Percentiles rank a stretch among this genome's conserved stretches.
Conservation (phyloP, 2,797 vertebrate species). For the Harpagifer antarcticus region DNA sequence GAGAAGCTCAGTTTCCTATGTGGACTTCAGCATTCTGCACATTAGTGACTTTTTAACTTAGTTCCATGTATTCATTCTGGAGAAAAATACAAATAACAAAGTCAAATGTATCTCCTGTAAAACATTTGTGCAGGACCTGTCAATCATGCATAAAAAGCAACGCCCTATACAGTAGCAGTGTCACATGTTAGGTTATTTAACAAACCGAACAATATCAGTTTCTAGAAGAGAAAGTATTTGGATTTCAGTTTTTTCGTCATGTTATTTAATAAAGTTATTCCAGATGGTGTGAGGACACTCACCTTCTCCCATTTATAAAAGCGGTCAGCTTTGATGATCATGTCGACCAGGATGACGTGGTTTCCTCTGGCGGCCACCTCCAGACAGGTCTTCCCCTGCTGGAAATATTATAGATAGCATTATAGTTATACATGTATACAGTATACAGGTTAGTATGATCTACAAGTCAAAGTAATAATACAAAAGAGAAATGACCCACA, state of each 20-base stretch:
- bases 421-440: too few relatives aligned
- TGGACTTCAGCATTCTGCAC: too few relatives aligned
- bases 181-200: background rate
- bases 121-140: background rate
- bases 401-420: conserved; percentile 26
- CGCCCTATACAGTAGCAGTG: background rate
- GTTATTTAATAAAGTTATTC: background rate
- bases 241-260: background rate
- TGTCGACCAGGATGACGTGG: conserved; percentile 90
- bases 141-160: background rate
- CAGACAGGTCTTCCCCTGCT: conserved; percentile 92
- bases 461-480: background rate
- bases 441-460: too few relatives aligned
- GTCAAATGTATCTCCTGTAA: too few relatives aligned
- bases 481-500: background rate
- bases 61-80: too few relatives aligned
- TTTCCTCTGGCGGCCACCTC: conserved; percentile 91
- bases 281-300: conserved; percentile 16
- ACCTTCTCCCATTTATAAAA: conserved; percentile 93
- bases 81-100: background rate
- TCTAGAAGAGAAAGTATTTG: background rate
- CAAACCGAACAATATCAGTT: background rate
- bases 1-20: too few relatives aligned
- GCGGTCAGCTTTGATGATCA: conserved; percentile 94
- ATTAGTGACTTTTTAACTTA: too few relatives aligned